Percentiles rank a stretch among this genome's conserved stretches.
Evolutionary conservation across 2,113 vertebrate genomes (phyloP).

Genomic region (Coptodon rendalli): DNA sequence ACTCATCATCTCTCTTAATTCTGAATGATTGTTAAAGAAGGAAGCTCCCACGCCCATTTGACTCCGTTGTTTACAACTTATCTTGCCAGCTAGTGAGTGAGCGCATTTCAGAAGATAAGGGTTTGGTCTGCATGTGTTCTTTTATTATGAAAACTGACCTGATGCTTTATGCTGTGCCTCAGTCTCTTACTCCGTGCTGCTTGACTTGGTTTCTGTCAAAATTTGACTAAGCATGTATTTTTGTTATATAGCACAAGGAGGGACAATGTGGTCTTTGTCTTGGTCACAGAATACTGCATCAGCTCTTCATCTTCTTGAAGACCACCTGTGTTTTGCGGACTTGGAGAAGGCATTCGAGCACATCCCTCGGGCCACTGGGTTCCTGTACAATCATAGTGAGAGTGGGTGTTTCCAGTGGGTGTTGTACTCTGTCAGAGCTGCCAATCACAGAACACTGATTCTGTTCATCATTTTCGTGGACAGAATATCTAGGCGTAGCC

Average conservation of each 20-base stretch:
- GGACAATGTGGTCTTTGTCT: too few species aligned
- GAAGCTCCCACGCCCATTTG: neutral
- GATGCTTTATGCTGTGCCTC: neutral
- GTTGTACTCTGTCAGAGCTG: too few species aligned
- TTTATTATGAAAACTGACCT: neutral
- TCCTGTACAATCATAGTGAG: too few species aligned
- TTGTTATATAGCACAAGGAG: neutral
- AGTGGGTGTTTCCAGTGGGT: too few species aligned
- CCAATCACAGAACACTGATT: too few species aligned
- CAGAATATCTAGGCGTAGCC: too few species aligned
- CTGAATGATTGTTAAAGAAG: neutral
- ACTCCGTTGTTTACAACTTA: neutral
- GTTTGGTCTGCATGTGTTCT: neutral
- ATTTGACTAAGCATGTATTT: neutral
- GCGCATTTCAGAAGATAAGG: rapidly evolving
- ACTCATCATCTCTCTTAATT: neutral
- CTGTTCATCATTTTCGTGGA: too few species aligned
- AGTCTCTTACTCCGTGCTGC: neutral
- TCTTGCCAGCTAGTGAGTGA: neutral
- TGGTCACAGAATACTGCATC: too few species aligned
- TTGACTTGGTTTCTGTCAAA: neutral
- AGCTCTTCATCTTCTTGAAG: too few species aligned
- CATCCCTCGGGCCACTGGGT: too few species aligned
- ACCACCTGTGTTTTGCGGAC: too few species aligned
- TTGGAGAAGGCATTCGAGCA: too few species aligned